phyloP scores from a whole-genome alignment of 2,113 vertebrate genomes.

The Pseudorasbora parva region DNA sequence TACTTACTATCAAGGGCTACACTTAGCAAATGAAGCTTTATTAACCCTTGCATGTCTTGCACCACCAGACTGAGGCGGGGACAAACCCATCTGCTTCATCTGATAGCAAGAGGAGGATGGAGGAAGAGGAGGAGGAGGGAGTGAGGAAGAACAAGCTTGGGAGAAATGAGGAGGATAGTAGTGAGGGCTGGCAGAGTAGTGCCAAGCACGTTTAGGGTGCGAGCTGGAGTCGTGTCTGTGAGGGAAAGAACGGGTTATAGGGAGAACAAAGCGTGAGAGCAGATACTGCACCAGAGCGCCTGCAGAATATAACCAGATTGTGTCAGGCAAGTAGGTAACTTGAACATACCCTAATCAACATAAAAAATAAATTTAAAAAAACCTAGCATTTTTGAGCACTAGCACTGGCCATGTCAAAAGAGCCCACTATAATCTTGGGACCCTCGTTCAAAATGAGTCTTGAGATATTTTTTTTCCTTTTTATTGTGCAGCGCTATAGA shows the following conservation, averaged over 20 bases:
- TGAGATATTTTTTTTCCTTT: not conserved
- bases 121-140: conserved; percentile 57
- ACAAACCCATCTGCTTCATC: conserved; percentile 71
- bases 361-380: not conserved
- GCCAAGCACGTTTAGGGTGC: conserved; percentile 65
- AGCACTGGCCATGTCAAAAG: not conserved
- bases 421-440: not conserved
- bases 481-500: not conserved
- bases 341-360: not conserved
- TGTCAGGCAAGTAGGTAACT: conserved; percentile 2
- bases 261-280: conserved; percentile 36
- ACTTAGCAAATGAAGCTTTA: conserved; percentile 74
- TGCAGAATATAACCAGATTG: conserved; percentile 19
- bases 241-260: conserved; percentile 65
- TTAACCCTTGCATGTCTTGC: conserved; percentile 75
- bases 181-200: conserved; percentile 57
- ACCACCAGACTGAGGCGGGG: conserved; percentile 67
- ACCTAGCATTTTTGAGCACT: not conserved
- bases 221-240: conserved; percentile 70
- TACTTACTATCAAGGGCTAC: conserved; percentile 82
- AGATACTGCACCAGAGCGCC: not conserved
- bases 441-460: not conserved
- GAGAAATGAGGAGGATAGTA: conserved; percentile 60
- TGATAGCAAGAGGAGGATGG: conserved; percentile 61
- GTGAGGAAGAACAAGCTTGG: conserved; percentile 70